Base-by-base conservation (phyloP, 1,140 invertebrate species). In the Micrasema longulum region DNA sequence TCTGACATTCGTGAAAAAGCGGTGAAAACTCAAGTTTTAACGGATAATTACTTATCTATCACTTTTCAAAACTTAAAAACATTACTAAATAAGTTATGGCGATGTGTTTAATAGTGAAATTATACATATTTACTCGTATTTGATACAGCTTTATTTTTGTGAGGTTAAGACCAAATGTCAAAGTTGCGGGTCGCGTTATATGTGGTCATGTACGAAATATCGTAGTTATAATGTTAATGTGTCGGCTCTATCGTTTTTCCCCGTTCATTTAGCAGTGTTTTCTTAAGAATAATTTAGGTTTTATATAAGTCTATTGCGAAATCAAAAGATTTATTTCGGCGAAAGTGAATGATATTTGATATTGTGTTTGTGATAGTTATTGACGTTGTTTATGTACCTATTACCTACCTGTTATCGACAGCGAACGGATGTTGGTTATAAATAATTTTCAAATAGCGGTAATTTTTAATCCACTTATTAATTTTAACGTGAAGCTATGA, bases 1-100 rank as follows among this genome's bases (percentile, higher is more conserved):
- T 66, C 67, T 76, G 74, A 76, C 74, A 73, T 71, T 71, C 67
- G 50, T 43, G 50, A 69, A 50, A 72, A 69, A 69, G 65, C 65
- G 48, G 65, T 55, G 65, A 55, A 68, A 68, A 55, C 41, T 43
- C 18, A 4, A 38, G 35, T 53, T 45, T 64, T 64, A n/a, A 31
- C 35, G 55, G 36, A 18, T 60, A 60, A 22, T 52, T 52, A 22
- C 48, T 9, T 22, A 22, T 52, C 20, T 52, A 22, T 52, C 18
- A 20, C 48, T 10, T 11, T 7, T 22, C 9, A 22, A 18, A 52
- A 52, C 48, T 52, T 11, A 20, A 52, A 16, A 16, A 45, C 16
- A 10, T 12, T 14, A 26, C 10, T 45, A 18, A 12, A n/a, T 12
- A 64, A 41, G 26, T 31, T 2, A 31, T 31, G 7, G 3, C 2